Evolutionary conservation across 2,113 vertebrate species (phyloP).

Genomic region (Zosterops hypoxanthus): DNA sequence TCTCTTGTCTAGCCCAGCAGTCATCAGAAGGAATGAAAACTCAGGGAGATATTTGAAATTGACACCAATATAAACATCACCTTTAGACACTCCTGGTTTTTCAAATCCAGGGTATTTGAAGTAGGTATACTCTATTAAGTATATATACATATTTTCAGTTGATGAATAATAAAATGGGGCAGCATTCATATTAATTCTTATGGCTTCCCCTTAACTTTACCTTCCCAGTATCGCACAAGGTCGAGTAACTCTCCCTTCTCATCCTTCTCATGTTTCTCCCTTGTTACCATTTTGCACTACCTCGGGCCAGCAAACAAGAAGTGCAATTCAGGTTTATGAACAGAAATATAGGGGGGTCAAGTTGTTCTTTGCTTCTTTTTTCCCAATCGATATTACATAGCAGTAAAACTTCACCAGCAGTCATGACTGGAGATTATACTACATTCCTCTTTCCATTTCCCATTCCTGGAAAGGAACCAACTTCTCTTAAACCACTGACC

Average conservation of each 20-base stretch:
- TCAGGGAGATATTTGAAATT: background rate
- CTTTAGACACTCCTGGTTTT: background rate
- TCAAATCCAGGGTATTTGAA: background rate
- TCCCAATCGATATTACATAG: background rate
- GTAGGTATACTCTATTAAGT: background rate
- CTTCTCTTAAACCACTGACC: background rate
- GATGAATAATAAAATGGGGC: background rate
- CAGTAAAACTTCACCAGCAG: background rate
- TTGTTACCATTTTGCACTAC: background rate
- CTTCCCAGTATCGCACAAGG: background rate
- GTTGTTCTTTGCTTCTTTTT: background rate
- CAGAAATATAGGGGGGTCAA: background rate
- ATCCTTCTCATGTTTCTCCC: background rate
- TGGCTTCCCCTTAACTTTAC: background rate
- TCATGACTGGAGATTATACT: background rate
- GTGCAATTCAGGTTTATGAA: background rate
- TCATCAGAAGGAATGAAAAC: background rate
- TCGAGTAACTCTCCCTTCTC: fast-evolving
- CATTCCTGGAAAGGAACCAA: background rate
- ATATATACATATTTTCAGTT: background rate
- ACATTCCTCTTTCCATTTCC: background rate
- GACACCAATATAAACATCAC: background rate
- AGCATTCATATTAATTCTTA: background rate
- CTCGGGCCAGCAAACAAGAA: background rate
- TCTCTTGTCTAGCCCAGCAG: background rate